Percentiles rank a stretch among this genome's conserved stretches.
Evolutionary conservation across 2,797 vertebrate species (phyloP).

Genomic region (Lates japonicus): DNA sequence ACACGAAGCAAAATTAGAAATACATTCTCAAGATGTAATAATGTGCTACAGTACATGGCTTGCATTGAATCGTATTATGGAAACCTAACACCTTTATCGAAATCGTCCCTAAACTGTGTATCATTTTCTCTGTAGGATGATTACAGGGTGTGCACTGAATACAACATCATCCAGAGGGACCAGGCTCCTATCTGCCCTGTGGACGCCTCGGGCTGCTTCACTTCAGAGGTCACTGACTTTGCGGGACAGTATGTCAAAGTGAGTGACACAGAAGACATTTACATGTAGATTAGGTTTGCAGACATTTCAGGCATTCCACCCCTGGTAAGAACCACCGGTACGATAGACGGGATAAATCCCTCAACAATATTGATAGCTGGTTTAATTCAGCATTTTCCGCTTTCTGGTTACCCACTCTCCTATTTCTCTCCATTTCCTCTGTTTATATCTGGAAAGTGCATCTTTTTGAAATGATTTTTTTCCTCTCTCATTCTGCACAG

Average conservation of each 20-base stretch:
- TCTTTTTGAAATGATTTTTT: background rate
- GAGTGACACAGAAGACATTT: conserved; percentile 76
- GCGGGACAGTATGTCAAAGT: conserved; percentile 98
- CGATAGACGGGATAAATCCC: conserved; percentile 27
- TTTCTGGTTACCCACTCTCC: conserved; percentile 7
- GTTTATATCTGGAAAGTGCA: conserved; percentile 29
- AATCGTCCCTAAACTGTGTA: conserved; percentile 27
- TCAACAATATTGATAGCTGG: conserved; percentile 21
- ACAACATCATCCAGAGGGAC: conserved; percentile 94
- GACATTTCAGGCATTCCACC: conserved; percentile 41
- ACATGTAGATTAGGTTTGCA: conserved; percentile 60
- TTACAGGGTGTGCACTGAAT: conserved; percentile 95
- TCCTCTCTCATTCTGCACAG: background rate
- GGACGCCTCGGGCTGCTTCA: conserved; percentile 95
- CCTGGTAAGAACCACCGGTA: conserved; percentile 22
- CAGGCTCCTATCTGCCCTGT: conserved; percentile 95
- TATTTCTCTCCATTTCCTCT: conserved; percentile 18
- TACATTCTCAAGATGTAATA: background rate
- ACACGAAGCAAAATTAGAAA: conserved; percentile 2
- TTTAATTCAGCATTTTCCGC: conserved; percentile 31
- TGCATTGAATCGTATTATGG: background rate
- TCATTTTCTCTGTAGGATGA: conserved; percentile 90
- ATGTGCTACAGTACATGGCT: background rate
- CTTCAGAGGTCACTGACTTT: conserved; percentile 94
- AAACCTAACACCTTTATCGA: background rate